Base-by-base conservation (phyloP, 2,888 invertebrate species). In the Meandrusa payeni region DNA sequence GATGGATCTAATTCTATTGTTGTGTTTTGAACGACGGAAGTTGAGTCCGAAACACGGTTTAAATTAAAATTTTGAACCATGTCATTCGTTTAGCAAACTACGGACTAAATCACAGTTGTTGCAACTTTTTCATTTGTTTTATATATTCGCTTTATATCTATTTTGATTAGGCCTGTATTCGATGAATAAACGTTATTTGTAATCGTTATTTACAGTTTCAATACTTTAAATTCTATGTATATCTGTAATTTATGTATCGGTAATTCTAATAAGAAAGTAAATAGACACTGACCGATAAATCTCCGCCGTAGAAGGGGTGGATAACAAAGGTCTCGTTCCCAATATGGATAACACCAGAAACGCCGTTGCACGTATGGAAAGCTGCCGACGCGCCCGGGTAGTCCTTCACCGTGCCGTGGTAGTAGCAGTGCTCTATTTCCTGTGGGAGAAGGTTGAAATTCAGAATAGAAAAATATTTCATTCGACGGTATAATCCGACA, bases 391-490 rank as follows among this genome's bases (percentile, higher is more conserved):
- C 97, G 54, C 97, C 97, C 3, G 97, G 97, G 86, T 97, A 97
- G 88, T 97, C 97, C 80, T 96, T 97, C 45, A 99, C 97, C 2
- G 95, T 95, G 48, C 98, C 98, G 81, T 99, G 98, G 85, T 99
- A 99, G 90, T 98, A 99, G 81, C 99, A 99, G 88, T 98, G 98
- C 82, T 98, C 98, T 81, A 97, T 96, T 89, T 96, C 96, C 96
- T 97, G 90, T 0, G 20, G 38, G 46, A 37, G 57, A 65, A 42
- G 28, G 31, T 33, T 31, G 7, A 37, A 41, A 17, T 6, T 27
- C 2, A 24, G 1, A 23, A 27, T 13, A 29, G 2, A n/a, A 19
- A 5, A 13, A 6, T 7, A 10, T 36, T 34, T 34, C 13, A 23
- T n/a, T 26, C 2, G 7, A 15, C 7, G 4, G 24, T n/a, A n/a